Evolutionary conservation across 2,888 invertebrate species (phyloP), one percentile per base, ranked within the genome.

Genomic region (Monoplex corrugatus): DNA sequence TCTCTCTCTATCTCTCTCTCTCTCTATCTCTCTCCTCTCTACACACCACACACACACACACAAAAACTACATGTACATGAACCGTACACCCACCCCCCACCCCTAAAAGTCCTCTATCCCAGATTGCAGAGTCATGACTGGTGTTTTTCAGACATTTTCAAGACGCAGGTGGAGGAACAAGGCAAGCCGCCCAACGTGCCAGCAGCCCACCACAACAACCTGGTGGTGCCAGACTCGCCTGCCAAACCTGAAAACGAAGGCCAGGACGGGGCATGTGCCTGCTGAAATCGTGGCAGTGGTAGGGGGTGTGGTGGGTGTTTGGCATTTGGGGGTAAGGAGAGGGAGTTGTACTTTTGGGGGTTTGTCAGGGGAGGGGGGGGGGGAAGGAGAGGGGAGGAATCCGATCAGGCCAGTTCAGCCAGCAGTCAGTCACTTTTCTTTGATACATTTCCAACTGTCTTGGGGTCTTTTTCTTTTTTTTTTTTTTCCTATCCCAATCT

Each of bases 141-240:
- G n/a, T n/a, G n/a, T n/a, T n/a, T 35, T 23, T 16, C 91, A 94
- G 94, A 94, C 92, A 94, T 94, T 86, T 94, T 93, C 90, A 94
- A 94, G 89, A 91, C 93, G 23, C 94, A 94, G 91, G 94, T 94
- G 16, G 94, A 94, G 86, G 91, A 92, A 45, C 91, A 91, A 68
- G 91, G 89, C 16, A 86, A 87, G 38, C 78, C 85, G 45, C 45
- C 85, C n/a, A 86, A 87, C 38, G 43, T 75, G 13, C 40, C 32
- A 32, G 16, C 38, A 35, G 28, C 50, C 44, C 50, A 57, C 63
- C 44, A 43, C 80, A 86, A 63, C 38, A 32, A 86, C 43, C 86
- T 68, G n/a, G 78, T 68, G 16, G 82, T 75, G 38, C 78, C 78
- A 5, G 78, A 83, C 63, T 23, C 45, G 19, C 43, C 88, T 28